Percentiles rank a stretch among this genome's conserved stretches.
Evolutionary conservation across 2,113 vertebrate genomes (phyloP).

Genomic region (Colistium nudipinnis): DNA sequence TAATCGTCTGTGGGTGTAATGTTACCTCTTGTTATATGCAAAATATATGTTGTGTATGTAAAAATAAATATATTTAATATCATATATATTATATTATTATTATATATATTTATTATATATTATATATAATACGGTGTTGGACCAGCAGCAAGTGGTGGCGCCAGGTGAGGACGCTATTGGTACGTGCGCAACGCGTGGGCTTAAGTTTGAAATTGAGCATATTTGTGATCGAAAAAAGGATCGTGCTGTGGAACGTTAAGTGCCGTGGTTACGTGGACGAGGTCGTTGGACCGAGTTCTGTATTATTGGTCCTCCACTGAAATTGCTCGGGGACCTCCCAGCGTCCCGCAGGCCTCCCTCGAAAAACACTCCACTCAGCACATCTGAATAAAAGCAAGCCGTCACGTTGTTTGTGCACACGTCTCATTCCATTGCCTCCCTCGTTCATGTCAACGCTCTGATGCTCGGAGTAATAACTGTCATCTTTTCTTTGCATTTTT

Average conservation of each 20-base stretch:
- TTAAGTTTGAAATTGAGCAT: too few relatives aligned
- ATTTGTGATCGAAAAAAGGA: not conserved
- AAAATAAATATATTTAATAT: too few relatives aligned
- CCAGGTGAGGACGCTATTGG: too few relatives aligned
- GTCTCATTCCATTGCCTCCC: slow-evolving; percentile 13
- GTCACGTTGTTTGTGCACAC: slow-evolving; percentile 9
- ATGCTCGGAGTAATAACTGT: slow-evolving; percentile 54
- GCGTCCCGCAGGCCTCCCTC: slow-evolving; percentile 50
- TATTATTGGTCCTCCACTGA: slow-evolving; percentile 49
- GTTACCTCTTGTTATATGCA: too few relatives aligned
- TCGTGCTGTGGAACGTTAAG: slow-evolving; percentile 1
- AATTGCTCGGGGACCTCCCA: slow-evolving; percentile 67
- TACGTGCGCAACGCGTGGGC: too few relatives aligned
- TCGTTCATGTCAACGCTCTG: slow-evolving; percentile 31
- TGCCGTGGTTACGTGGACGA: slow-evolving; percentile 14
- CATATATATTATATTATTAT: too few relatives aligned
- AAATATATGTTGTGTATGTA: too few relatives aligned
- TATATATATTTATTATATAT: too few relatives aligned
- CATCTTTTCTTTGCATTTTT: slow-evolving; percentile 54
- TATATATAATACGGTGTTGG: too few relatives aligned
- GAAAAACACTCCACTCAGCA: slow-evolving; percentile 71
- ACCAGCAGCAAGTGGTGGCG: too few relatives aligned
- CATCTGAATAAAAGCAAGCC: slow-evolving; percentile 62
- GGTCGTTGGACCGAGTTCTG: slow-evolving; percentile 24
- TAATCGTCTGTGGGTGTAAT: too few relatives aligned